These are phyloP conservation scores for Apodemus agrarius DNA, from an alignment of 2,797 vertebrate species.

Conservation along the genomic window DNA sequence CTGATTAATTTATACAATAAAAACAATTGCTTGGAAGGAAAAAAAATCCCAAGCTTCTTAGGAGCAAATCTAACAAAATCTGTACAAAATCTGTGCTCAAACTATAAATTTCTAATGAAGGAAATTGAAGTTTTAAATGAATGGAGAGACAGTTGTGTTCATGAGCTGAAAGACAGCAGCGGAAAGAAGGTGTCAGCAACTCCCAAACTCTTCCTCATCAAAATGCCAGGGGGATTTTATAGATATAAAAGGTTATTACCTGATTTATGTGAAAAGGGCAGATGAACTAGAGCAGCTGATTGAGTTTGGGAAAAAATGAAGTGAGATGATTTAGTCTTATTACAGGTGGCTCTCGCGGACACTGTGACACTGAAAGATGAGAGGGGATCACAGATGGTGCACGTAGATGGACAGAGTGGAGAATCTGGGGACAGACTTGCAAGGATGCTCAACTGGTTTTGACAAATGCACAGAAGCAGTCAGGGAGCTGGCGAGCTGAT, in stretches of 20 bases:
- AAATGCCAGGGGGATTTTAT: neutral
- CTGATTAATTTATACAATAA: neutral
- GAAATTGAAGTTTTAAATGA: neutral
- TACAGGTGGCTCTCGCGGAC: neutral
- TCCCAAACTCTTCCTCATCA: neutral
- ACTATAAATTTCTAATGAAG: neutral
- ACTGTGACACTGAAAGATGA: neutral
- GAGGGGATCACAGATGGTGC: neutral
- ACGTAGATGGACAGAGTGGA: neutral
- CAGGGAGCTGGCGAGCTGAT: neutral
- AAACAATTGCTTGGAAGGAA: neutral
- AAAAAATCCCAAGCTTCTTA: neutral
- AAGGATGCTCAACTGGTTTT: neutral
- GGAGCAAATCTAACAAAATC: neutral
- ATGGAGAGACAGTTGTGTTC: neutral
- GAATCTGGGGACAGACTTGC: neutral
- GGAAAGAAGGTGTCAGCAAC: neutral
- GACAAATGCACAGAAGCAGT: neutral
- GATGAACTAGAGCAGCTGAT: conserved; percentile 32
- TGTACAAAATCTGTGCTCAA: neutral
- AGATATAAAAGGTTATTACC: neutral
- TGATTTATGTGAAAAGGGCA: conserved; percentile 44
- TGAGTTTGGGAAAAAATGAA: conserved; percentile 17
- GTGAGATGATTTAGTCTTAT: neutral
- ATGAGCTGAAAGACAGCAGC: neutral